A percentile compares a stretch with the other conserved stretches of the same genome.
Conservation (phyloP, 2,113 vertebrate genomes). For the Sterna hirundo region DNA sequence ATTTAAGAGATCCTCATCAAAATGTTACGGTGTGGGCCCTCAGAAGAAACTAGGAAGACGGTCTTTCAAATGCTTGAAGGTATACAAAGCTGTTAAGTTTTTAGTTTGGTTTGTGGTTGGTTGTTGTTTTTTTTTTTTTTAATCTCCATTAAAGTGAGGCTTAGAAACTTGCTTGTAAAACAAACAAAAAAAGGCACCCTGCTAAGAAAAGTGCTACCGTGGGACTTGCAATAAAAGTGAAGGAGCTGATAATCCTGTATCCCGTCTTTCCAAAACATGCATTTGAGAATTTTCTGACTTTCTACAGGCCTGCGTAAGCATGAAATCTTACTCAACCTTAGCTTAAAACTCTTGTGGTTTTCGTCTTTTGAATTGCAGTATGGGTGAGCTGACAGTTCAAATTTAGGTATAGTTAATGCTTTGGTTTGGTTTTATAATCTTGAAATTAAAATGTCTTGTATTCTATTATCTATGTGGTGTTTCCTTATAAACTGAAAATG, state of each 20-base stretch:
- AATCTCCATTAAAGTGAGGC: background rate
- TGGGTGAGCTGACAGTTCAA: background rate
- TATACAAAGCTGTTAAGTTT: background rate
- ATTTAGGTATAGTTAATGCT: background rate
- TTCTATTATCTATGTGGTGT: background rate
- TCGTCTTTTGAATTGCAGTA: background rate
- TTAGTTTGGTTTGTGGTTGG: background rate
- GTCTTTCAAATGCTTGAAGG: background rate
- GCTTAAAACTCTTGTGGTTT: background rate
- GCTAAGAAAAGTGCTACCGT: background rate
- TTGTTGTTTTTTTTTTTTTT: fast-evolving
- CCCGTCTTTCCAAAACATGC: background rate
- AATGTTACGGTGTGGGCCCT: background rate
- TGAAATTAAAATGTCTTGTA: background rate
- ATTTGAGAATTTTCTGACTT: background rate
- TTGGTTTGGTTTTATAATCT: background rate
- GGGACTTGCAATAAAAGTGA: background rate
- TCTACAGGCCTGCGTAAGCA: background rate
- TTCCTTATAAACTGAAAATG: background rate
- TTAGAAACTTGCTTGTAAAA: background rate
- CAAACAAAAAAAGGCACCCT: background rate
- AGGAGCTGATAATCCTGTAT: background rate
- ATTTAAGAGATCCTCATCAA: background rate
- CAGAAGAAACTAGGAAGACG: background rate
- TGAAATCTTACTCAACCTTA: background rate